These are phyloP conservation scores for Corapipo altera DNA, from an alignment of 2,113 vertebrate genomes.

Conservation along the genomic window DNA sequence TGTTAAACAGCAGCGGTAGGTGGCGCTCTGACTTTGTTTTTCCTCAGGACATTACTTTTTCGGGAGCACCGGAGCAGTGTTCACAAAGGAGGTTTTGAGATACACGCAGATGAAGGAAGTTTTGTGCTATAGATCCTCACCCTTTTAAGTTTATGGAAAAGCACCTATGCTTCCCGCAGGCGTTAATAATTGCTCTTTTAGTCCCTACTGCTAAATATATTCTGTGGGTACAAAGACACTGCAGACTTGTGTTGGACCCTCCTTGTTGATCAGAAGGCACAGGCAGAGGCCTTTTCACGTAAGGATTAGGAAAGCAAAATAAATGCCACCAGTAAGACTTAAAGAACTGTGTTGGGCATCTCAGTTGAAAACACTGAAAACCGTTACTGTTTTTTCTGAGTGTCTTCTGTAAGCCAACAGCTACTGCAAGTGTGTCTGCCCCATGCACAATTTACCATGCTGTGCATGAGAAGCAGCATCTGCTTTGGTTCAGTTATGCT, in stretches of 20 bases:
- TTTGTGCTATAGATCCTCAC: neutral
- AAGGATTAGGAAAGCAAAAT: neutral
- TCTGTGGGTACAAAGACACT: neutral
- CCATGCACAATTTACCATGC: neutral
- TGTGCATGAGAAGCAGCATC: neutral
- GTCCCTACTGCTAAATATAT: neutral
- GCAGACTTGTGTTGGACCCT: neutral
- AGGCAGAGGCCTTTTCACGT: neutral
- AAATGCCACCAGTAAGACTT: neutral
- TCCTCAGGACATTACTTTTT: neutral
- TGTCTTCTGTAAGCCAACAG: neutral
- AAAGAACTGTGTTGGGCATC: neutral
- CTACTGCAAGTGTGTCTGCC: neutral
- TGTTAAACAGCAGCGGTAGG: neutral
- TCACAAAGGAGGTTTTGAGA: neutral
- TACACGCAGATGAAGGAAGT: neutral
- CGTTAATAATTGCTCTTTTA: neutral
- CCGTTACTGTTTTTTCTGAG: neutral
- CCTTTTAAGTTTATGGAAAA: neutral
- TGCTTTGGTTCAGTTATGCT: neutral
- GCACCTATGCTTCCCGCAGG: neutral
- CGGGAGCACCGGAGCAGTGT: neutral
- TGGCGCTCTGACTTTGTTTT: constrained; percentile 3
- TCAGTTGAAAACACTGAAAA: neutral
- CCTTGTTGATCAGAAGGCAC: neutral